phyloP scores from a whole-genome alignment of 2,888 invertebrate genomes.

The Theodoxus fluviatilis region DNA sequence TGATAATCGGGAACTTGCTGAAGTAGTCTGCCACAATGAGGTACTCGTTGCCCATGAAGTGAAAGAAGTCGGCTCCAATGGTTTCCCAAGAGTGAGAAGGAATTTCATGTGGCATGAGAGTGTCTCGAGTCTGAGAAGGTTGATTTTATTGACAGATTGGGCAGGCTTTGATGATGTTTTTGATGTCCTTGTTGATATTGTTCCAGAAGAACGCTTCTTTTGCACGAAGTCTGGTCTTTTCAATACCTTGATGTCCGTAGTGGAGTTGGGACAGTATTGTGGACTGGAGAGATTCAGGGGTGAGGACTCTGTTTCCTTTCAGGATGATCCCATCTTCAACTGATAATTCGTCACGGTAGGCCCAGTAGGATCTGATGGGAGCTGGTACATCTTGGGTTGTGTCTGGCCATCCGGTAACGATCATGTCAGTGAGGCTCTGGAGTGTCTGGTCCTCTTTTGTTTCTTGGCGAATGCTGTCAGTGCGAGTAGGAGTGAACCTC shows the following conservation, averaged over 20 bases:
- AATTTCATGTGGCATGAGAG: slow-evolving; percentile 23
- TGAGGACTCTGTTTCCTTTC: slow-evolving; percentile 28
- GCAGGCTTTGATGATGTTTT: slow-evolving; percentile 13
- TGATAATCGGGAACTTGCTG: slow-evolving; percentile 23
- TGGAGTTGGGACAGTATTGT: slow-evolving; percentile 30
- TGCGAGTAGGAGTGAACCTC: slow-evolving; percentile 19
- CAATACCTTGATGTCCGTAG: slow-evolving; percentile 27
- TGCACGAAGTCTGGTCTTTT: slow-evolving; percentile 29
- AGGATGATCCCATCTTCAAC: slow-evolving; percentile 30
- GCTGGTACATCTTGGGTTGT: slow-evolving; percentile 20
- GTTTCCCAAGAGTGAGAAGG: slow-evolving; percentile 27
- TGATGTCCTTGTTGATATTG: slow-evolving; percentile 28
- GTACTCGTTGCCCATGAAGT: slow-evolving; percentile 25
- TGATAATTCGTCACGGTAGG: slow-evolving; percentile 26
- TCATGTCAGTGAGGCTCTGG: slow-evolving; percentile 22
- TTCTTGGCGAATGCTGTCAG: slow-evolving; percentile 19
- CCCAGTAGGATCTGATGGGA: slow-evolving; percentile 23
- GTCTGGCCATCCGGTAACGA: slow-evolving; percentile 27
- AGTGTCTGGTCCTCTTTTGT: slow-evolving; percentile 24
- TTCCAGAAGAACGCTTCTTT: slow-evolving; percentile 29
- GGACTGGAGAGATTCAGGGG: slow-evolving; percentile 22
- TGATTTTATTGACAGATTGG: slow-evolving; percentile 26
- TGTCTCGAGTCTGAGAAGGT: slow-evolving; percentile 25
- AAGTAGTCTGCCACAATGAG: slow-evolving; percentile 27
- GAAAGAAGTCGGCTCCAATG: slow-evolving; percentile 29